phyloP scores from a whole-genome alignment of 2,888 invertebrate genomes.

The Cacoxenus indagator region DNA sequence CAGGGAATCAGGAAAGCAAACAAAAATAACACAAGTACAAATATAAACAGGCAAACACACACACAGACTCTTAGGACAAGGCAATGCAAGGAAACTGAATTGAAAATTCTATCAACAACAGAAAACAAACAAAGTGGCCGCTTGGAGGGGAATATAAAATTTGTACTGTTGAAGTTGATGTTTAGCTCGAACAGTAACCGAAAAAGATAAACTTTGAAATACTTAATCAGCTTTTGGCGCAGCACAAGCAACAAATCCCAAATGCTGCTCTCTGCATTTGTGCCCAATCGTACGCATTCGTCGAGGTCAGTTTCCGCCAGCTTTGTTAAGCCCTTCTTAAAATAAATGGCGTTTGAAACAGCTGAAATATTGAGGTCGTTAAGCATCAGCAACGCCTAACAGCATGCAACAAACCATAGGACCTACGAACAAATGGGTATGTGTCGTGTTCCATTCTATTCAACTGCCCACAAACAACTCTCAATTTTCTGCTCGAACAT shows the following conservation, averaged over 20 bases:
- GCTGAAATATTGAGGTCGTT: no score
- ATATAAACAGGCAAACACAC: neutral
- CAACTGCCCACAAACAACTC: no score
- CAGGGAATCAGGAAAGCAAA: neutral
- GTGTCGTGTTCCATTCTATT: no score
- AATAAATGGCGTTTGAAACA: no score
- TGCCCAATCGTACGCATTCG: neutral
- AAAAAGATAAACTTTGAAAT: conserved; percentile 1
- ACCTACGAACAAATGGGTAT: no score
- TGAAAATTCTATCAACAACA: conserved; percentile 6
- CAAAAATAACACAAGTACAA: neutral
- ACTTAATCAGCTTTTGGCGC: neutral
- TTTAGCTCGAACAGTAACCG: neutral
- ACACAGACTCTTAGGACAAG: neutral
- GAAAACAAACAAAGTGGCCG: neutral
- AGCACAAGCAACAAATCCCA: neutral
- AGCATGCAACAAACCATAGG: no score
- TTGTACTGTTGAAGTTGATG: neutral
- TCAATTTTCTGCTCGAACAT: no score
- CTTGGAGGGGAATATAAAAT: neutral
- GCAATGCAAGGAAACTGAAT: neutral
- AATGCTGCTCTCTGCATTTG: neutral
- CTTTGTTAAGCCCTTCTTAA: no score
- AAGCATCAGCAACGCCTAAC: no score
- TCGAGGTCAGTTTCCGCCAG: neutral